Evolutionary conservation across 2,113 vertebrate species (phyloP).

Genomic region (Podarcis muralis): DNA sequence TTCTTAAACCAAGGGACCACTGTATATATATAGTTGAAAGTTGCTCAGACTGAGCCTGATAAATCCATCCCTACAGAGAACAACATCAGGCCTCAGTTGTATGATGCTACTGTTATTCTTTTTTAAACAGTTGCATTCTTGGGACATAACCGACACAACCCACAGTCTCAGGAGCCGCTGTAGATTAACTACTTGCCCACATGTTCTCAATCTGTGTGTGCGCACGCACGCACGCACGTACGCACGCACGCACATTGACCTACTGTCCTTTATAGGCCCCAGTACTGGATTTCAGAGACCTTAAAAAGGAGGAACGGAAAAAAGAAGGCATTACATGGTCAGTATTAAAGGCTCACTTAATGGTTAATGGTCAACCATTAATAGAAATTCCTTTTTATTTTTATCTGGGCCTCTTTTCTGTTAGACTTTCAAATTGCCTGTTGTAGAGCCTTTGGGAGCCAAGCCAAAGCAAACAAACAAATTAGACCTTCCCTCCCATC

Average conservation of each 20-base stretch:
- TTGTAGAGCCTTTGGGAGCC: not conserved
- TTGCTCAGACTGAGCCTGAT: not conserved
- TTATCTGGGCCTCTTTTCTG: not conserved
- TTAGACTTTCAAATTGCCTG: conserved; percentile 7
- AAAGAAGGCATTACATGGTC: not conserved
- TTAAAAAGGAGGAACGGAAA: not conserved
- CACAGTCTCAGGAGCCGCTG: not conserved
- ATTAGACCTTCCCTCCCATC: not conserved
- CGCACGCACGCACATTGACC: not conserved
- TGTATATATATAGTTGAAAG: too few species aligned
- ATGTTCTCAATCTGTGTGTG: not conserved
- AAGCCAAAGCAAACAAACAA: conserved; percentile 12
- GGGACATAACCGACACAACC: not conserved
- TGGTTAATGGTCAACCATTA: conserved; percentile 16
- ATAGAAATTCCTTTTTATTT: conserved; percentile 23
- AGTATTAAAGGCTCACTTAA: conserved; percentile 2
- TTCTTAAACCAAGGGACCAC: too few species aligned
- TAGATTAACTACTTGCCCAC: not conserved
- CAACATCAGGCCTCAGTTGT: not conserved
- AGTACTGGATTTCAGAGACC: not conserved
- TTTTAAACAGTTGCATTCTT: not conserved
- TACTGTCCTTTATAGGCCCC: not conserved
- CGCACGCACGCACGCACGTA: too few species aligned
- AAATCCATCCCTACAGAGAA: not conserved
- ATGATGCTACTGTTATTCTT: not conserved